Evolutionary conservation across 2,888 invertebrate species (phyloP), one percentile per base, ranked within the genome.

Genomic region (Calephelis perditalis): DNA sequence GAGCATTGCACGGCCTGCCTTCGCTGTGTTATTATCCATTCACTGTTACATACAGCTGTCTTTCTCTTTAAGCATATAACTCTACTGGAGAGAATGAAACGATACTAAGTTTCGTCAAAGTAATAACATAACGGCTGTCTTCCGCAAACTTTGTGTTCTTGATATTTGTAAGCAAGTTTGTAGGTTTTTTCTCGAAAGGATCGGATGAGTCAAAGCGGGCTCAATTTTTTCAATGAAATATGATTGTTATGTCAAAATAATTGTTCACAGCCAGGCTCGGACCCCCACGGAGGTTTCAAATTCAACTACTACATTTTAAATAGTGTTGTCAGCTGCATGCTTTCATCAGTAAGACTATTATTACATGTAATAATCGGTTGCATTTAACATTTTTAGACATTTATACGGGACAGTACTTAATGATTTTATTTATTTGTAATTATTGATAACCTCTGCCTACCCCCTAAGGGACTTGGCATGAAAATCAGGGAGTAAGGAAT

Each of bases 1-100:
- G 84, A 74, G 87, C 87, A 88, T 89, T 8, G 40, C 8, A 40
- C 40, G 40, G 40, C 88, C 89, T 88, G 88, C 85, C 82, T 76
- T 82, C 84, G 40, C 40, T 26, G 5, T 4, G 82, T 85, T 82
- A 84, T 79, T 86, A 82, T 78, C 79, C 81, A 84, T 84, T 82
- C 80, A 84, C 81, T 79, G 80, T 73, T 68, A 70, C 70, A 69
- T 81, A 74, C 64, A 60, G 68, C 76, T 73, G 72, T 88, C 86
- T 79, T 77, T 79, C 76, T 69, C 76, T 66, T 61, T 68, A 74
- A 62, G 63, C 65, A 60, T 57, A 43, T 58, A 36, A 64, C 61
- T 40, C 54, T 60, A 35, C 56, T 57, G 47, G 76, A 68, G 67
- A 65, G 73, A 82, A 71, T 69, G 82, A 76, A 86, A 87, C 68